phyloP scores from a whole-genome alignment of 2,888 invertebrate genomes.

The Amiota mariae region DNA sequence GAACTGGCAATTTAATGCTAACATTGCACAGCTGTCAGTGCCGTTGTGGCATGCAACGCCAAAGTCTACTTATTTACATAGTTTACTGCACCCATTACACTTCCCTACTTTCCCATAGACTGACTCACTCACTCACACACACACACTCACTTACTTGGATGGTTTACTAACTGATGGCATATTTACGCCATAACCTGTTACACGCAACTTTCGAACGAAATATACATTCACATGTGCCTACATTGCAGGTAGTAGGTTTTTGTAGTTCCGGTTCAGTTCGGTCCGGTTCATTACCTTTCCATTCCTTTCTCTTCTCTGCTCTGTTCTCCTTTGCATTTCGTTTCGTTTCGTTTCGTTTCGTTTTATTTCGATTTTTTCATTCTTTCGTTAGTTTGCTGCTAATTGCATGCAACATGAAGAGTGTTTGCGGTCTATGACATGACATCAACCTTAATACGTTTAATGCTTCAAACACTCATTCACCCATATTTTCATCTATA shows the following conservation, averaged over 20 bases:
- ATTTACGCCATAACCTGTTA: slow-evolving; percentile 29
- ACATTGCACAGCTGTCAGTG: slow-evolving; percentile 2
- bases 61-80: slow-evolving; percentile 21
- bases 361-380: neutral
- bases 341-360: too few relatives aligned
- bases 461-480: neutral
- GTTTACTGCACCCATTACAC: neutral
- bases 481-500: neutral
- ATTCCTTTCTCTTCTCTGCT: neutral
- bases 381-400: slow-evolving; percentile 5
- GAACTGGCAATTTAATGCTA: neutral
- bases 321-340: too few relatives aligned
- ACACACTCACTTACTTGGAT: neutral
- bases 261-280: neutral
- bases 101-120: neutral
- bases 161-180: slow-evolving; percentile 13
- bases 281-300: neutral
- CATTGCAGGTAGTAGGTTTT: neutral
- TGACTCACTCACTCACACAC: neutral
- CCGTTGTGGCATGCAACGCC: slow-evolving; percentile 14
- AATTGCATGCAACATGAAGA: slow-evolving; percentile 33
- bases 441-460: slow-evolving; percentile 26
- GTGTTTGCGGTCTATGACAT: slow-evolving; percentile 31
- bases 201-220: neutral
- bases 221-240: neutral